These are phyloP conservation scores for Petrocephalus zakoni DNA, from an alignment of 2,113 vertebrate genomes.

Conservation along the genomic window DNA sequence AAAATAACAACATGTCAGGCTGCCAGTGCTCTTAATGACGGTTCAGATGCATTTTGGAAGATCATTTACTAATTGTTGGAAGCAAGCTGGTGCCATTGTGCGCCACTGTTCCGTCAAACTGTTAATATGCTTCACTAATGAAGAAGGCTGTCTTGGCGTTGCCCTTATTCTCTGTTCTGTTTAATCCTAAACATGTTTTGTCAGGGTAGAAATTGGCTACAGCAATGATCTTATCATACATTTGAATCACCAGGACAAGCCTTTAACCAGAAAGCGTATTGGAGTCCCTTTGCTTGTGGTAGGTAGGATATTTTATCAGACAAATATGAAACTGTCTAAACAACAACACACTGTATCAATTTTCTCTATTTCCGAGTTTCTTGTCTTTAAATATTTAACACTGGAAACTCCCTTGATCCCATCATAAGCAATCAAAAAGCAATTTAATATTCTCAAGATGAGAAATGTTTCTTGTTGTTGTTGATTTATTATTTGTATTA, in stretches of 20 bases:
- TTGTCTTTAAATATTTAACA: constrained; percentile 73
- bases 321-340: not conserved
- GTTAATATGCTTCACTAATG: constrained; percentile 6
- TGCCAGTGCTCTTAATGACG: not conserved
- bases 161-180: not conserved
- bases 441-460: constrained; percentile 73
- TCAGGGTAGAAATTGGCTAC: constrained; percentile 2
- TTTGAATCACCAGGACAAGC: not conserved
- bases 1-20: not conserved
- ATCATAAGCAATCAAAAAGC: constrained; percentile 70
- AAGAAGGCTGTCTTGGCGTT: constrained; percentile 1
- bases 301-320: not conserved
- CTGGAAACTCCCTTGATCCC: constrained; percentile 65
- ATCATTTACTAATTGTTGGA: not conserved
- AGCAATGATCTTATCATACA: not conserved
- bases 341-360: not conserved
- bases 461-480: constrained; percentile 50
- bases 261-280: not conserved
- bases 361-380: constrained; percentile 50
- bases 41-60: not conserved
- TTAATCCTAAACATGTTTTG: constrained; percentile 6
- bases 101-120: not conserved
- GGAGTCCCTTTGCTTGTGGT: not conserved
- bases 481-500: not conserved
- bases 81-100: not conserved